These are phyloP conservation scores for Gerris lacustris DNA, from an alignment of 2,888 invertebrate species.

Conservation along the genomic window DNA sequence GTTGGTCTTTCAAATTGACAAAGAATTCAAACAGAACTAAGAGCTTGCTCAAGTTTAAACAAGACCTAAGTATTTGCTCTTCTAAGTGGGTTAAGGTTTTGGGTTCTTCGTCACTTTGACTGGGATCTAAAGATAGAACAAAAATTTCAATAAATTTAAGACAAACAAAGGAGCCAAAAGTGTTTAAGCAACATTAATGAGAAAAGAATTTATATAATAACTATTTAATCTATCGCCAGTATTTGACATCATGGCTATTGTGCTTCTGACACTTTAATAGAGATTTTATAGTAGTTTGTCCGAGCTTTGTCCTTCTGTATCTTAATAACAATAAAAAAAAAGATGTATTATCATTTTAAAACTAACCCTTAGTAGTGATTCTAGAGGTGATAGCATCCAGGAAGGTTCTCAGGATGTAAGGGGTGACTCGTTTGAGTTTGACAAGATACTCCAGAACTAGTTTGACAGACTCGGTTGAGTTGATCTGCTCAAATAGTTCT, in stretches of 20 bases:
- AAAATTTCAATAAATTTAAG: too few relatives aligned
- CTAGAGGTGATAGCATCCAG: slow-evolving; percentile 7
- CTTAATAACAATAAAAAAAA: too few relatives aligned
- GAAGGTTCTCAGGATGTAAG: slow-evolving; percentile 42
- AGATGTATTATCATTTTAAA: too few relatives aligned
- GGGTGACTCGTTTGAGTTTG: slow-evolving; percentile 49
- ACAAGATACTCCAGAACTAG: slow-evolving; percentile 60
- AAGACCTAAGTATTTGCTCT: slow-evolving; percentile 8
- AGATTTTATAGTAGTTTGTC: too few relatives aligned
- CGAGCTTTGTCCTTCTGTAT: too few relatives aligned
- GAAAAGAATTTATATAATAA: too few relatives aligned
- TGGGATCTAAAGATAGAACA: not conserved
- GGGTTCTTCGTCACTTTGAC: slow-evolving; percentile 8
- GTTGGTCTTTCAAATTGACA: slow-evolving; percentile 26
- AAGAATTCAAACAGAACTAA: slow-evolving; percentile 22
- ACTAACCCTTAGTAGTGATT: not conserved
- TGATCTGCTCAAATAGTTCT: slow-evolving; percentile 49
- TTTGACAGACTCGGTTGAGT: slow-evolving; percentile 56
- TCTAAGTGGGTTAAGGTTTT: not conserved
- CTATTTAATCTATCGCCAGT: too few relatives aligned
- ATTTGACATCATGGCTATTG: too few relatives aligned
- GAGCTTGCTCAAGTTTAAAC: not conserved
- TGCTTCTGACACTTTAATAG: too few relatives aligned
- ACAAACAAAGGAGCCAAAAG: too few relatives aligned
- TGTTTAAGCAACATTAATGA: too few relatives aligned